Evolutionary conservation across 2,113 vertebrate species (phyloP).

Genomic region (Thalassarche chlororhynchos): DNA sequence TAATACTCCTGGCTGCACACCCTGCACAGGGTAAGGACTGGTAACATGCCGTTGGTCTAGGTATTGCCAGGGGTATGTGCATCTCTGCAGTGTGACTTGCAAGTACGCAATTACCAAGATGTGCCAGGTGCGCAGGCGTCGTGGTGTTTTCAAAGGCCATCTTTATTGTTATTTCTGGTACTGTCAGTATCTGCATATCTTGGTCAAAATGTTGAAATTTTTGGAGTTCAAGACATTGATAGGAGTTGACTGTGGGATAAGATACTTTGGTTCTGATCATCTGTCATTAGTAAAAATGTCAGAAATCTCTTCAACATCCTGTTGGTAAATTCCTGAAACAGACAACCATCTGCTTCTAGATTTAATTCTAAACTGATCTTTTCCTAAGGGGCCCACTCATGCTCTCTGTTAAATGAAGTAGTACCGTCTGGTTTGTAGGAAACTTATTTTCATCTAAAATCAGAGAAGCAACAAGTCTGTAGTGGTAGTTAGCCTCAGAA

Average conservation of each 20-base stretch:
- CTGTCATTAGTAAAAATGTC: neutral
- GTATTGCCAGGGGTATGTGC: neutral
- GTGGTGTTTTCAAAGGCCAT: neutral
- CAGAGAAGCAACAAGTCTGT: neutral
- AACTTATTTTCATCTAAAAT: neutral
- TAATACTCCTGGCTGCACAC: conserved; percentile 87
- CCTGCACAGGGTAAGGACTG: conserved; percentile 90
- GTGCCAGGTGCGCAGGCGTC: neutral
- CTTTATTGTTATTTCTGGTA: neutral
- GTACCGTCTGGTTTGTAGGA: neutral
- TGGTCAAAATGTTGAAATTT: neutral
- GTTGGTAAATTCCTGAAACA: neutral
- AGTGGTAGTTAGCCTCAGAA: neutral
- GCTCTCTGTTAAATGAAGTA: neutral
- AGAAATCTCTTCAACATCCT: neutral
- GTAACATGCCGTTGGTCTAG: neutral
- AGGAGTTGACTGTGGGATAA: neutral
- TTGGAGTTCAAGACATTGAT: neutral
- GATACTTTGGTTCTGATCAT: neutral
- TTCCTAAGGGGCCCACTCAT: neutral
- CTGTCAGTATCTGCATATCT: neutral
- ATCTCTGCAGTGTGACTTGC: neutral
- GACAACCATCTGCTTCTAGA: neutral
- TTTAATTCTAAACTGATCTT: neutral
- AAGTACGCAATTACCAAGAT: neutral